Conservation (phyloP, 2,797 vertebrate species). For the Notamacropus eugenii region DNA sequence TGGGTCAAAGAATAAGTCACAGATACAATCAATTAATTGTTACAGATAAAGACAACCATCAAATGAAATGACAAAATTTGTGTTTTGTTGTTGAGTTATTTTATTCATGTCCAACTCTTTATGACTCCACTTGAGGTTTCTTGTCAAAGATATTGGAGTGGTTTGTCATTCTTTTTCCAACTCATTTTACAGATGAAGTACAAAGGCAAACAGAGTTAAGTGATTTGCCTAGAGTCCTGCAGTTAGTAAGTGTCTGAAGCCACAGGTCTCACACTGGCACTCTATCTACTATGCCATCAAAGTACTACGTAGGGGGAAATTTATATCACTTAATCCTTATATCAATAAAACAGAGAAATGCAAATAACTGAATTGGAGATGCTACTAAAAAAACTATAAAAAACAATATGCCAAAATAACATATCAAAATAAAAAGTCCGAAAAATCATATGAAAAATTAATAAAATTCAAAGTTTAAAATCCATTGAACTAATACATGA, state of each 20-base stretch:
- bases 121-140: background rate
- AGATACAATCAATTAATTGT: background rate
- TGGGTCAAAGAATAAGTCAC: background rate
- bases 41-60: background rate
- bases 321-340: background rate
- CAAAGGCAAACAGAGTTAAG: background rate
- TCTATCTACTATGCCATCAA: no score
- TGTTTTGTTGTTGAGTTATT: background rate
- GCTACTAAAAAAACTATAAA: background rate
- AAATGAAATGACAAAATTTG: background rate
- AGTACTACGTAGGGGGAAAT: background rate
- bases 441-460: background rate
- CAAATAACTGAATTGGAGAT: background rate
- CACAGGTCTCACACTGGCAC: no score
- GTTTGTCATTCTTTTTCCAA: background rate
- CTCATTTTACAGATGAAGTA: background rate
- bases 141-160: background rate
- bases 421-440: background rate
- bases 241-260: no score
- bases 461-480: background rate
- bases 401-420: background rate
- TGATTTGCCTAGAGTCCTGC: no score
- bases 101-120: background rate
- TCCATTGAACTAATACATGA: background rate
- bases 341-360: background rate